Evolutionary conservation across 2,113 vertebrate species (phyloP).

Genomic region (Ciconia maguari): DNA sequence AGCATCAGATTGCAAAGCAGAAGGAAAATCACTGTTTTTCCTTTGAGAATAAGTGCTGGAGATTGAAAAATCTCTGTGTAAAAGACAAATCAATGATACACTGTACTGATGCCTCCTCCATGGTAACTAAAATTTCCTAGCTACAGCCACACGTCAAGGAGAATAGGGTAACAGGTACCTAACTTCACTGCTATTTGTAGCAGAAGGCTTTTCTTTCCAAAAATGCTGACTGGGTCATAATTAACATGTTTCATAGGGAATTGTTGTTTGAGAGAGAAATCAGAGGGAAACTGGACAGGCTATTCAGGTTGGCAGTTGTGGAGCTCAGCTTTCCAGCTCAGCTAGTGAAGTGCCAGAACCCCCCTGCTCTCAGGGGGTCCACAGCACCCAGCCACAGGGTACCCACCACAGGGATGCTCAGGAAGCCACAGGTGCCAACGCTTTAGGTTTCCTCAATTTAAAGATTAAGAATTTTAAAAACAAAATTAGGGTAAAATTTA

Average conservation of each 20-base stretch:
- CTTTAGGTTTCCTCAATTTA: background rate
- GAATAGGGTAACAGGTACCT: background rate
- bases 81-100: background rate
- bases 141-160: background rate
- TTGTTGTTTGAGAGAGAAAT: background rate
- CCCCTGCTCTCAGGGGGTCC: background rate
- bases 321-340: background rate
- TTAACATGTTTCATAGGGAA: background rate
- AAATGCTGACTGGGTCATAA: background rate
- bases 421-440: background rate
- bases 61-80: background rate
- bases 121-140: background rate
- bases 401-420: background rate
- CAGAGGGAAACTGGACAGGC: background rate
- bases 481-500: background rate
- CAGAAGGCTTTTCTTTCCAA: background rate
- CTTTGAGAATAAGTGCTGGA: background rate
- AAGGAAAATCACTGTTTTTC: background rate
- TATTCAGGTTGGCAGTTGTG: background rate
- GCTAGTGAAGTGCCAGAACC: background rate
- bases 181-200: background rate
- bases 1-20: background rate
- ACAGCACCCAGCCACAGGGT: background rate
- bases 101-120: background rate
- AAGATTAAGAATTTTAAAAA: background rate